Base-by-base conservation (phyloP, 2,797 vertebrate genomes). In the Anas bernieri region DNA sequence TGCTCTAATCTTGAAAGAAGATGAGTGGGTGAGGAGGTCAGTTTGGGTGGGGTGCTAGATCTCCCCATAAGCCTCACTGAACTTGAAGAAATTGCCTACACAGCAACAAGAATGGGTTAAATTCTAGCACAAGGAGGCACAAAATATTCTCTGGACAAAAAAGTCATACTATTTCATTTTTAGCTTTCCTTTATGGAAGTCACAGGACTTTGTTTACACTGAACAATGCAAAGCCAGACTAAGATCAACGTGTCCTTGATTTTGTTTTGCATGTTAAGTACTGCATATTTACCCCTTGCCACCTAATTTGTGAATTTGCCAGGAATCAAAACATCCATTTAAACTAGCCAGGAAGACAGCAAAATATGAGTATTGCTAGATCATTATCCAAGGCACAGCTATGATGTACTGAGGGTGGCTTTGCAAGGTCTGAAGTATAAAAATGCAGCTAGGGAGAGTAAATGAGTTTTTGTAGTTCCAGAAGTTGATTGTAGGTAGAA, bases 221-320 rank as follows among this genome's bases (percentile, higher is more conserved):
- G 70, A 87, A 55, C 84, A 83, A 82, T 82, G 74, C 66, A 91
- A 96, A 96, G 66, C 55, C 64, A 83, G 70, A 88, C 70, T 45
- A 93, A 95, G 85, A 92, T 88, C 85, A 94, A 69, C 80, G 30
- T 37, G 69, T 90, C 93, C 92, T 94, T 88, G 93, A 82, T 92
- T 93, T 94, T 75, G 50, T 61, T 97, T 92, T 96, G 90, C 88
- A 80, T 96, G 73, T 76, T 50, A 91, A 82, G 33, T 72, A 35
- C 66, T 86, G 81, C 46, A 39, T 90, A 83, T 76, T 90, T 95
- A 89, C 82, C 70, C 79, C 66, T 92, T 82, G 90, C 74, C 87
- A 93, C 95, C 88, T 93, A 72, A 92, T 93, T 90, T 96, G 88
- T 88, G 84, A 88, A 73, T 93, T 93, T 94, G 85, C 88, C 90